Conservation (phyloP, 2,797 vertebrate genomes). For the Mus spretus region DNA sequence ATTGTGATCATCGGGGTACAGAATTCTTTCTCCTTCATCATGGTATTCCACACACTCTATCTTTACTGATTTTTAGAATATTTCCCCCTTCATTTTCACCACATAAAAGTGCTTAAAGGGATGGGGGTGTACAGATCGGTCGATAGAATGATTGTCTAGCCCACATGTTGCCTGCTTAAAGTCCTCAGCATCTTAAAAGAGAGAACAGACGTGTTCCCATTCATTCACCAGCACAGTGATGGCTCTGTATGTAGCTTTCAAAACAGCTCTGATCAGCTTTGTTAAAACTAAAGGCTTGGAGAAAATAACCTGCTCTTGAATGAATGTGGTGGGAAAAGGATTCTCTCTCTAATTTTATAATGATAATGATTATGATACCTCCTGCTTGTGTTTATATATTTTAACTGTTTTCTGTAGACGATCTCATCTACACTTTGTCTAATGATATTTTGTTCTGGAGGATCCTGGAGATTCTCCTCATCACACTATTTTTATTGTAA, state of each 20-base stretch:
- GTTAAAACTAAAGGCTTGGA: slow-evolving; percentile 26
- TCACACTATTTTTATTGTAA: slow-evolving; percentile 69
- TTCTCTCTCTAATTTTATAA: slow-evolving; percentile 60
- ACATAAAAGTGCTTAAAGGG: background rate
- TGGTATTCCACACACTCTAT: background rate
- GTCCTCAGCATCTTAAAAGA: background rate
- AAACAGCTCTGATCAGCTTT: slow-evolving; percentile 58
- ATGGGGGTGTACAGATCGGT: background rate
- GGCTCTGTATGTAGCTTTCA: slow-evolving; percentile 14
- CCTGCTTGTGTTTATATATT: slow-evolving; percentile 70
- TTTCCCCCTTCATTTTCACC: background rate
- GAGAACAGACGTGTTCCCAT: background rate
- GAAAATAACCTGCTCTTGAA: slow-evolving; percentile 9
- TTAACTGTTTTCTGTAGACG: slow-evolving; percentile 72
- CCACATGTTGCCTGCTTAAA: background rate
- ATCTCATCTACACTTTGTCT: slow-evolving; percentile 68
- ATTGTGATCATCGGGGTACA: background rate
- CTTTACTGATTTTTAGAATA: slow-evolving; percentile 27
- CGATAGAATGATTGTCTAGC: background rate
- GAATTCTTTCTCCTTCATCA: slow-evolving; percentile 4
- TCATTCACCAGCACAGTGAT: background rate
- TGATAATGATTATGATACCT: slow-evolving; percentile 61
- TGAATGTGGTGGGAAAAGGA: slow-evolving; percentile 21
- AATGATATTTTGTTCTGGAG: slow-evolving; percentile 71
- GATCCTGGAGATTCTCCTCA: slow-evolving; percentile 57